Evolutionary conservation across 2,888 invertebrate species (phyloP).

Genomic region (Exephanes ischioxanthus): DNA sequence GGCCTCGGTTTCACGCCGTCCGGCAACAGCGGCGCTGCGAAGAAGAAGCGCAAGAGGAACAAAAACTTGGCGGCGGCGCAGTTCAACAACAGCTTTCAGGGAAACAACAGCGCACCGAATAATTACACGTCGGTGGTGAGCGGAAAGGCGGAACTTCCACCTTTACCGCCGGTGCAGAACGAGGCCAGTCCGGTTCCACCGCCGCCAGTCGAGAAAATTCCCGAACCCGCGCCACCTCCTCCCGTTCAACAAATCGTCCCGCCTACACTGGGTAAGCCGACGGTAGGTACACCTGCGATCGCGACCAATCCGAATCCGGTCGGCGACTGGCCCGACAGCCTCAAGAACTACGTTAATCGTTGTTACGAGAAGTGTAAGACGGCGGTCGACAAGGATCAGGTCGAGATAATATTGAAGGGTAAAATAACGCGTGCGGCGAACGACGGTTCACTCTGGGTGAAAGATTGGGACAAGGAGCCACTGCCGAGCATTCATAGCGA

Average conservation of each 20-base stretch:
- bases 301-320: slow-evolving; percentile 85
- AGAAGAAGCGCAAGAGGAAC: slow-evolving; percentile 92
- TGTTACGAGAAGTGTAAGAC: slow-evolving; percentile 97
- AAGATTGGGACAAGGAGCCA: slow-evolving; percentile 98
- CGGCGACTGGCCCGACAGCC: slow-evolving; percentile 92
- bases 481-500: slow-evolving; percentile 95
- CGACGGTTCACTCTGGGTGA: slow-evolving; percentile 94
- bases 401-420: slow-evolving; percentile 97
- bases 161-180: slow-evolving; percentile 86
- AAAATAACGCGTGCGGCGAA: slow-evolving; percentile 96
- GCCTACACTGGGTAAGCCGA: slow-evolving; percentile 71
- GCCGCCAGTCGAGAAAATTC: slow-evolving; percentile 82
- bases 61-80: slow-evolving; percentile 85
- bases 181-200: slow-evolving; percentile 82
- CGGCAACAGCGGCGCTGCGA: slow-evolving; percentile 86
- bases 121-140: slow-evolving; percentile 74
- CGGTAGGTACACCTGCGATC: slow-evolving; percentile 75
- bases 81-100: slow-evolving; percentile 84
- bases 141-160: slow-evolving; percentile 84
- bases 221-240: slow-evolving; percentile 66
- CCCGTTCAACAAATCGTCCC: slow-evolving; percentile 67
- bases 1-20: slow-evolving; percentile 80
- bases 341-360: slow-evolving; percentile 95
- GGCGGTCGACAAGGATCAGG: slow-evolving; percentile 95
- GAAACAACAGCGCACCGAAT: slow-evolving; percentile 72